Base-by-base conservation (phyloP, 23 tunicate genomes). In the Halocynthia roretzi region DNA sequence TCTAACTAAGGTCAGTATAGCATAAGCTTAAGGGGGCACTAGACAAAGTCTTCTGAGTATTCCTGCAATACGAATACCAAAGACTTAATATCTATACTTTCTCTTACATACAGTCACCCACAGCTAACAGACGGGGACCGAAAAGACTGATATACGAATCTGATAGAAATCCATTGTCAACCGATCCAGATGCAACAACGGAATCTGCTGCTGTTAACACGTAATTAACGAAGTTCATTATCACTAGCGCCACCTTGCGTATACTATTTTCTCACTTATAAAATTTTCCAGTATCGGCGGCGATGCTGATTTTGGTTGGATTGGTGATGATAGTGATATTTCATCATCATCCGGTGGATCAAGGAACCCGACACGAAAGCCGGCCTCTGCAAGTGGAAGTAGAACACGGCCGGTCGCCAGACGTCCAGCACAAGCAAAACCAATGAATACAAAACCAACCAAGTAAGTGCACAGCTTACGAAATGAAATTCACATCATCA, bases 281-380 rank as follows among this genome's bases (percentile, higher is more conserved):
- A 2, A 11, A 19, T 67, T 15, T 67, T 67, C 0, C 71, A 67
- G 71, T 15, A 11, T 67, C 2, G 40, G 40, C 12, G 11, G 31
- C 21, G 71, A 67, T 14, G 67, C 49, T 49, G 76, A 71, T 11
- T 17, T 50, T 10, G 76, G 76, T 11, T 71, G 76, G 76, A 71
- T 71, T 17, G 76, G 76, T 4, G 56, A 71, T 44, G 55, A 49
- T 5, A 58, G 2, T 58, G 63, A 15, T 14, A 15, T n/a, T 2
- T n/a, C n/a, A 58, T 14, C n/a, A 58, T 58, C 63, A 58, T 58
- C 63, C 63, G 63, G 63, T 58, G 17, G 17, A 4, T n/a, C 63
- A 58, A 15, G 15, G 63, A 58, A 58, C 15, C n/a, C 17, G 15
- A 58, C n/a, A 58, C 44, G 44, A 0, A 31, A 31, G 4, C 44